Percentiles rank a stretch among this genome's conserved stretches.
These are phyloP conservation scores for Pachydiplax longipennis DNA, from an alignment of 2,888 invertebrate species.

Conservation along the genomic window DNA sequence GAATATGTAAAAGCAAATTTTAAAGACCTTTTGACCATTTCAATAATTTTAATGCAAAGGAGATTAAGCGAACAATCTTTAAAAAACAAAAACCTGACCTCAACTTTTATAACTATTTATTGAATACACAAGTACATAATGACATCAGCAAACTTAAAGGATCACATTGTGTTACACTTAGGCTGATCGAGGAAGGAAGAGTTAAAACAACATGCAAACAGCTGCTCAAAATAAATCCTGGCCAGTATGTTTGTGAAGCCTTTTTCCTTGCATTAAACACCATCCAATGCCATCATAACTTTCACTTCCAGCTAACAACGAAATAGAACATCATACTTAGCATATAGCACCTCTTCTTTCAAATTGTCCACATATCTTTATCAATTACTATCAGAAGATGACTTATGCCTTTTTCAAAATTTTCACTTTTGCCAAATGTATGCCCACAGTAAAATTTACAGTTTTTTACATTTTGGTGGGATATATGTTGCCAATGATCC, in stretches of 20 bases:
- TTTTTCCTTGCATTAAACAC: conserved; percentile 40
- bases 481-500: conserved; percentile 15
- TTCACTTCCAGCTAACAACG: conserved; percentile 44
- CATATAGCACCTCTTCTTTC: conserved; percentile 40
- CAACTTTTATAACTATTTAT: conserved; percentile 65
- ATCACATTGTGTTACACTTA: conserved; percentile 51
- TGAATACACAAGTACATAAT: conserved; percentile 68
- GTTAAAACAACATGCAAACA: conserved; percentile 49
- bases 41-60: no score
- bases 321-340: conserved; percentile 41
- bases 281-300: conserved; percentile 43
- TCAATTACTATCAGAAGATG: conserved; percentile 42
- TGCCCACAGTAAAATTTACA: conserved; percentile 44
- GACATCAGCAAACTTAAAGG: conserved; percentile 62
- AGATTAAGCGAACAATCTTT: no score
- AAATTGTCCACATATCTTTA: conserved; percentile 36
- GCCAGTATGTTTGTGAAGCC: conserved; percentile 40
- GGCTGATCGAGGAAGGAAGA: conserved; percentile 48
- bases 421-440: conserved; percentile 45
- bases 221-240: conserved; percentile 42
- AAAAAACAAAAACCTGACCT: not conserved
- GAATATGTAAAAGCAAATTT: no score
- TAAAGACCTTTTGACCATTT: no score
- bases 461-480: conserved; percentile 37
- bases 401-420: conserved; percentile 38